Conservation (phyloP, 2,113 vertebrate genomes). For the Percopsis transmontana region DNA sequence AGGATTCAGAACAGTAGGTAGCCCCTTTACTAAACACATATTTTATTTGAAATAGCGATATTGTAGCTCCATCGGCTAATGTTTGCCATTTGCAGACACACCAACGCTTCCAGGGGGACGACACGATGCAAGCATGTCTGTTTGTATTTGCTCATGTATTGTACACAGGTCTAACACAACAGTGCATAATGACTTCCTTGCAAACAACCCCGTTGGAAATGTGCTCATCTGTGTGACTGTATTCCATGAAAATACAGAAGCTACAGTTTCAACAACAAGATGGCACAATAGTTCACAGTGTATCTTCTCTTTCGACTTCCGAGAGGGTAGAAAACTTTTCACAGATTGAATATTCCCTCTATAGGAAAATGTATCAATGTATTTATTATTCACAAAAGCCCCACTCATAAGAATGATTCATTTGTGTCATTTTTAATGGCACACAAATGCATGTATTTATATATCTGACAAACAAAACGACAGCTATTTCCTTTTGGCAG, state of each 20-base stretch:
- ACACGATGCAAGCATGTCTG: constrained; percentile 58
- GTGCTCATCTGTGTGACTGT: constrained; percentile 29
- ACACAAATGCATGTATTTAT: constrained; percentile 33
- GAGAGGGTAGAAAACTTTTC: constrained; percentile 11
- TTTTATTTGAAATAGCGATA: no score
- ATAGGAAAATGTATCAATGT: background rate
- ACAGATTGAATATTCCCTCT: constrained; percentile 1
- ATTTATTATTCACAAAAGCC: constrained; percentile 25
- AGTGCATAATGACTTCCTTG: constrained; percentile 46
- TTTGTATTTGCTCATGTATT: constrained; percentile 60
- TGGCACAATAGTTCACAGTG: constrained; percentile 7
- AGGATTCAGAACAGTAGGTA: background rate
- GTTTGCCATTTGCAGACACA: constrained; percentile 60
- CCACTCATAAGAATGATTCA: constrained; percentile 32
- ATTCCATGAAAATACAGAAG: constrained; percentile 2
- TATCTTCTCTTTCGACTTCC: constrained; percentile 24
- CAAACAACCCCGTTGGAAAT: constrained; percentile 53
- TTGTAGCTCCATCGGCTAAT: constrained; percentile 49
- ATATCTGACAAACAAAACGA: background rate
- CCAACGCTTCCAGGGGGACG: constrained; percentile 42
- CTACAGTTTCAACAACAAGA: constrained; percentile 30
- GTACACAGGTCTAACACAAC: constrained; percentile 58
- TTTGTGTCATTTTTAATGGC: constrained; percentile 32
- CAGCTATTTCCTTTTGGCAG: background rate
- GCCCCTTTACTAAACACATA: background rate